phyloP scores from a whole-genome alignment of 2,888 invertebrate species.

The Hypomecis atomaria region DNA sequence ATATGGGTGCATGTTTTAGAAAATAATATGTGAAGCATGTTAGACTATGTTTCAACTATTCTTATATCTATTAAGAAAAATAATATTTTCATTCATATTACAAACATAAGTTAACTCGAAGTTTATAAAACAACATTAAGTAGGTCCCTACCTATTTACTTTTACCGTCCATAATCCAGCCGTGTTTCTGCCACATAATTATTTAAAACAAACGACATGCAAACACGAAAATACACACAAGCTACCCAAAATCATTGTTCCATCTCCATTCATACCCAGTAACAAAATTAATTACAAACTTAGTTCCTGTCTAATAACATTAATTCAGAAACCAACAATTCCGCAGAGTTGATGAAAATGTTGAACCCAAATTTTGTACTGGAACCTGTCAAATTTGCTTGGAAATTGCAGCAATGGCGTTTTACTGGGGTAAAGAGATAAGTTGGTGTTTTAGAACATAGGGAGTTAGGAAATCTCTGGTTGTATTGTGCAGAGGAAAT shows the following conservation, averaged over 20 bases:
- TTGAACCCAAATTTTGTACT: background rate
- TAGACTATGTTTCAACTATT: too few relatives aligned
- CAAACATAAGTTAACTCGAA: too few relatives aligned
- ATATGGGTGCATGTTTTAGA: too few relatives aligned
- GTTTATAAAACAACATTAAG: too few relatives aligned
- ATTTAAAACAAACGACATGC: background rate
- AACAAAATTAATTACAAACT: slow-evolving; percentile 47
- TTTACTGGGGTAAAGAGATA: background rate
- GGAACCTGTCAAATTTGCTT: background rate
- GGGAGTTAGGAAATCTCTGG: slow-evolving; percentile 66
- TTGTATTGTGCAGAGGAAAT: slow-evolving; percentile 63
- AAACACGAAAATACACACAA: background rate
- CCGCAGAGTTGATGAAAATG: background rate
- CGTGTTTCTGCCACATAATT: background rate
- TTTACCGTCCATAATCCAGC: background rate
- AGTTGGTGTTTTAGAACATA: slow-evolving; percentile 28
- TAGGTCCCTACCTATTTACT: too few relatives aligned
- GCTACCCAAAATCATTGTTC: slow-evolving; percentile 4
- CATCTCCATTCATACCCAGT: slow-evolving; percentile 15
- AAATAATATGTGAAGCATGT: too few relatives aligned
- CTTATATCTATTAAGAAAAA: too few relatives aligned
- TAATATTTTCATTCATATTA: too few relatives aligned
- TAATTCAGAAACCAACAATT: slow-evolving; percentile 22
- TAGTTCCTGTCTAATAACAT: slow-evolving; percentile 49
- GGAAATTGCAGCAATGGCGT: background rate